Evolutionary conservation across 1,140 invertebrate species (phyloP).

Genomic region (Venturia canescens): DNA sequence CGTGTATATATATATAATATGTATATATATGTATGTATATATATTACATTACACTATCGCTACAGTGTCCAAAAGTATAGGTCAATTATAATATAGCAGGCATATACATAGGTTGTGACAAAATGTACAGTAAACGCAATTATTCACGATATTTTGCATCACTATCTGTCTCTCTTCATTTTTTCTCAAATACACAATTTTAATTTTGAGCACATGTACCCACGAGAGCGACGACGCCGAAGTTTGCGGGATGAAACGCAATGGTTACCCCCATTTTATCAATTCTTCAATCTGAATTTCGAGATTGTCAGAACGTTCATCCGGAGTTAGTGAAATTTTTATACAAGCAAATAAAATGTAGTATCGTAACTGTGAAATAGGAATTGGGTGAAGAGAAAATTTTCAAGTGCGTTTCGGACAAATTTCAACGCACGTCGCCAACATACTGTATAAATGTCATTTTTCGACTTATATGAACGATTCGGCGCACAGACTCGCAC

Average conservation of each 20-base stretch:
- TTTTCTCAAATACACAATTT: not conserved
- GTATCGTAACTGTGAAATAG: no score
- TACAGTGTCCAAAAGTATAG: conserved; percentile 72
- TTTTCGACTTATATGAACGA: conserved; percentile 52
- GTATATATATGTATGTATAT: not conserved
- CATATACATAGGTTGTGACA: conserved; percentile 58
- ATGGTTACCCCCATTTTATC: no score
- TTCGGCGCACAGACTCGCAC: not conserved
- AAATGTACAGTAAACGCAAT: conserved; percentile 38
- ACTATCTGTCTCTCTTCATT: conserved; percentile 5
- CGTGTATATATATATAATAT: no score
- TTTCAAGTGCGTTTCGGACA: not conserved
- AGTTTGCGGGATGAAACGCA: not conserved
- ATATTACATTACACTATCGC: conserved; percentile 57
- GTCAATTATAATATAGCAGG: conserved; percentile 68
- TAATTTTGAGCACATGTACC: no score
- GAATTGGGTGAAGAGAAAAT: no score
- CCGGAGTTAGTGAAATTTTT: no score
- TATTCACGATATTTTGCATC: not conserved
- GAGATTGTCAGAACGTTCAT: conserved; percentile 22
- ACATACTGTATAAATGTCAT: conserved; percentile 56
- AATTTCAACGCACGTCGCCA: no score
- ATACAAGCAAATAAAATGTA: no score
- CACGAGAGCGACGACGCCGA: no score
- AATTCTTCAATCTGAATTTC: no score